Evolutionary conservation across 2,888 invertebrate species (phyloP).

Genomic region (Cinara cedri): DNA sequence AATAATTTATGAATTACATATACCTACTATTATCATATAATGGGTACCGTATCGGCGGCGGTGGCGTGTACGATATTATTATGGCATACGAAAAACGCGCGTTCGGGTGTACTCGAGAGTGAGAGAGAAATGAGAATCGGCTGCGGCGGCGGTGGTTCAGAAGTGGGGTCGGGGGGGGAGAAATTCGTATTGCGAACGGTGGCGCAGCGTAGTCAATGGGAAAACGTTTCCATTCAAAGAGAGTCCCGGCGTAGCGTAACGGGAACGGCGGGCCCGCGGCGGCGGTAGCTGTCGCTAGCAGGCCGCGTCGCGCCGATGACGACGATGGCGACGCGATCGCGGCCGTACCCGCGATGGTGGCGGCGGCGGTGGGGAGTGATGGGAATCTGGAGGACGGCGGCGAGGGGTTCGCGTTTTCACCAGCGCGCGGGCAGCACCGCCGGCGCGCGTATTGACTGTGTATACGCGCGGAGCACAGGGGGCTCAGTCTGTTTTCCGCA

Average conservation of each 20-base stretch:
- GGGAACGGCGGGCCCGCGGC: constrained; percentile 23
- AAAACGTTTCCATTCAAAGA: constrained; percentile 53
- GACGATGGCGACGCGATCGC: constrained; percentile 7
- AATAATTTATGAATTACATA: no score
- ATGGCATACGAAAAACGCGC: constrained; percentile 24
- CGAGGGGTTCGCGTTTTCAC: constrained; percentile 46
- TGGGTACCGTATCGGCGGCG: no score
- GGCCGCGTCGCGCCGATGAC: constrained; percentile 6
- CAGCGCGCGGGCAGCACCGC: constrained; percentile 23
- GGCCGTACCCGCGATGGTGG: not conserved
- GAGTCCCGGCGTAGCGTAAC: constrained; percentile 36
- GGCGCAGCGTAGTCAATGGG: constrained; percentile 42
- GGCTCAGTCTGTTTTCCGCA: constrained; percentile 52
- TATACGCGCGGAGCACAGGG: constrained; percentile 22
- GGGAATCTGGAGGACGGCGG: not conserved
- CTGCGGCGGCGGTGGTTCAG: no score
- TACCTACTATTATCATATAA: no score
- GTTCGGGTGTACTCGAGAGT: not conserved
- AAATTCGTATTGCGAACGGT: constrained; percentile 1
- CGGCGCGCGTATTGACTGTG: constrained; percentile 37
- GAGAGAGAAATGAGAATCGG: constrained; percentile 6
- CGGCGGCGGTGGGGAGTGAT: not conserved
- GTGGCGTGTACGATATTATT: not conserved
- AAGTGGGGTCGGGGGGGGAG: not conserved
- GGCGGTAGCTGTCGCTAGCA: not conserved